Evolutionary conservation across 2,113 vertebrate species (phyloP), one percentile per base, ranked within the genome.

Genomic region (Psittacus erithacus): DNA sequence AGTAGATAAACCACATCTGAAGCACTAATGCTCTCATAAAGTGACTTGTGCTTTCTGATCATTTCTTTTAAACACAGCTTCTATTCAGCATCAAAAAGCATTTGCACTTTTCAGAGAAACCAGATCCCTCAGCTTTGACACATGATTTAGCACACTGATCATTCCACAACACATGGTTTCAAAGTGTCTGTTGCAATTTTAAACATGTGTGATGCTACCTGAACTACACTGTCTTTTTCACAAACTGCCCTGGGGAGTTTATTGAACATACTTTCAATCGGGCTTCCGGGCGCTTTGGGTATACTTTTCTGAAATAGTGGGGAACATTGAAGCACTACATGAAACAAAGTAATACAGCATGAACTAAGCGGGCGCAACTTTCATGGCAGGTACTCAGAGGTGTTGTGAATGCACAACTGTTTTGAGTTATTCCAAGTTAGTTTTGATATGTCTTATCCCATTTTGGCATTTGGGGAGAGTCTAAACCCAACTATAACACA

Each of bases 1-100:
- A 95, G 93, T 93, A 95, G 95, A 94, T 88, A 97, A 95, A 97
- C 95, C 94, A 98, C 95, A 98, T 97, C 96, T 97, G 82, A 97
- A 95, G 89, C 85, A 82, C 81, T 90, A 97, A 97, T 93, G 95
- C 65, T 91, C 82, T 97, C 92, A 94, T 97, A 97, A 98, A 97
- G 43, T 67, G 82, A n/a, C 74, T 95, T 95, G 73, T 85, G 53
- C 50, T 96, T 90, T 97, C 91, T 97, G 96, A 96, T 97, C 93
- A 91, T 93, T 94, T 90, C 86, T 97, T 98, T 97, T 92, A 94
- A 97, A 95, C 96, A 81, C 80, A 94, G 96, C 92, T 97, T 96
- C 97, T 89, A 92, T 93, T 96, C 96, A 89, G 95, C 93, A 97
- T 96, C 92, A 97, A 96, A 96, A 98, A 96, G 77, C 93, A 96